Evolutionary conservation across 2,888 invertebrate species (phyloP).

Genomic region (Pachymerium ferrugineum): DNA sequence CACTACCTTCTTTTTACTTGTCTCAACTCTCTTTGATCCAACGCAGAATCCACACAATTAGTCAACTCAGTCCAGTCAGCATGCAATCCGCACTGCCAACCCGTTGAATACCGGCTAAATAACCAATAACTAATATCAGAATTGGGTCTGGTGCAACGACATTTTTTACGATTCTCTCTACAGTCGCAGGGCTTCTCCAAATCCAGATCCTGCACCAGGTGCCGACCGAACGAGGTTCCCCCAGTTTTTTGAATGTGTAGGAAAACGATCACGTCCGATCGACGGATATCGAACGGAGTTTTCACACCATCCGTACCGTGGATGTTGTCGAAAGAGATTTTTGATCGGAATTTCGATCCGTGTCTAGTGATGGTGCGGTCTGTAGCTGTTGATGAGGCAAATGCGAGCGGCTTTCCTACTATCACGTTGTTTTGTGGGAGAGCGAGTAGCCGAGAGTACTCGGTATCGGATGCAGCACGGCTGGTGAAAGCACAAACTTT

Average conservation of each 20-base stretch:
- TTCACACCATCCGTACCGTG: constrained; percentile 62
- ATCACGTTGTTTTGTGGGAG: neutral
- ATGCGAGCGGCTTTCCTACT: neutral
- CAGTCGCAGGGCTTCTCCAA: constrained; percentile 89
- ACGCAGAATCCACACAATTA: constrained; percentile 79
- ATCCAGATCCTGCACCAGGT: constrained; percentile 91
- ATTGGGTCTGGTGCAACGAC: constrained; percentile 46
- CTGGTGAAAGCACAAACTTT: constrained; percentile 57
- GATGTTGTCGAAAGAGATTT: constrained; percentile 68
- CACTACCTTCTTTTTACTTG: constrained; percentile 61
- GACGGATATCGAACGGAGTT: constrained; percentile 82
- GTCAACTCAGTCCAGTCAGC: constrained; percentile 98
- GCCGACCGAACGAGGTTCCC: constrained; percentile 92
- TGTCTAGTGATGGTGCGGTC: neutral
- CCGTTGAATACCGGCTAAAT: constrained; percentile 93
- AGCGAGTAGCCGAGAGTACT: constrained; percentile 7
- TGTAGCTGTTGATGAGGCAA: neutral
- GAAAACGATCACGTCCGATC: constrained; percentile 95
- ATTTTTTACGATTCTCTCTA: constrained; percentile 78
- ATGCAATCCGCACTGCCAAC: constrained; percentile 96
- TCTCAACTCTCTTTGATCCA: constrained; percentile 81
- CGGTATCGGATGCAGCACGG: constrained; percentile 17
- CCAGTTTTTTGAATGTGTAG: constrained; percentile 99
- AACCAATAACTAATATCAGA: constrained; percentile 82
- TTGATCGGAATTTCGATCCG: constrained; percentile 39